Evolutionary conservation across 2,113 vertebrate species (phyloP), one percentile per base, ranked within the genome.

Genomic region (Xiphophorus maculatus): DNA sequence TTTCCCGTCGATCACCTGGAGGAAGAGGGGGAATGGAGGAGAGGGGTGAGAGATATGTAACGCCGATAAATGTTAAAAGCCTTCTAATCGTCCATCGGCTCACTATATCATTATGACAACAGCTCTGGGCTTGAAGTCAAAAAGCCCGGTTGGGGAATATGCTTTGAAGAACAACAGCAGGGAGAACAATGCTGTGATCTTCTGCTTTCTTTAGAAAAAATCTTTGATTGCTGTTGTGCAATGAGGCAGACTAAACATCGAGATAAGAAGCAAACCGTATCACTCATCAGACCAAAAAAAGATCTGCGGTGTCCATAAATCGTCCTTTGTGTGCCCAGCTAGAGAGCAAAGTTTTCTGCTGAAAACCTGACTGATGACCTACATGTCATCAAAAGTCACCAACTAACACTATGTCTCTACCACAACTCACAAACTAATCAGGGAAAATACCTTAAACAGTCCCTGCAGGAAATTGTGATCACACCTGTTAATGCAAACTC

Each of bases 1-100:
- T 78, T 98, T 99, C 54, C 98, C 98, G 90, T 99, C 98, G 80
- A 99, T 97, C 86, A 99, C 97, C 98, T 99, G 90, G 79, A 76
- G 77, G 19, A 25, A 0, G 44, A 48, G 14, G 42, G 5, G 5
- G 42, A 63, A 29, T 15, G 58, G 42, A 40, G 22, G 66, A 33
- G 35, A 60, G 9, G 65, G 64, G 13, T 9, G 10, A 58, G 51
- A 3, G 51, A 58, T 58, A n/a, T n/a, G 22, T 11, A n/a, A 19
- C 1, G 22, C 51, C 25, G 51, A 58, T 58, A n/a, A 58, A n/a
- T n/a, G 51, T n/a, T n/a, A 58, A 17, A 58, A 58, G 51, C 51
- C 51, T 58, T 22, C 7, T 58, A 58, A 25, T 58, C 22, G 10
- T n/a, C 17, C 7, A n/a, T 58, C 9, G 25, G 25, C 51, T 58